Evolutionary conservation across 2,888 invertebrate species (phyloP), one percentile per base, ranked within the genome.

Genomic region (Zeuzera pyrina): DNA sequence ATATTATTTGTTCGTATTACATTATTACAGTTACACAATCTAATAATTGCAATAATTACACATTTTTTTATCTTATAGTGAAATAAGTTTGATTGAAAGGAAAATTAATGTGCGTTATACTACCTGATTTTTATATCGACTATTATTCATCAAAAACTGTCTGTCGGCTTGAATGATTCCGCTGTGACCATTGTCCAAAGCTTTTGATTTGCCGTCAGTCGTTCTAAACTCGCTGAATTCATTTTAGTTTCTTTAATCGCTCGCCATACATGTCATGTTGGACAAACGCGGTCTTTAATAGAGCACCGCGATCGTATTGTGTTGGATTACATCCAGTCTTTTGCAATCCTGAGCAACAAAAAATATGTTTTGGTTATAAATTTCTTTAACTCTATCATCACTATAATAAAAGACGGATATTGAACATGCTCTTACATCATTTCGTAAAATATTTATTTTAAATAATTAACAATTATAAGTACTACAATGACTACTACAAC

Each of bases 171-270:
- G 64, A 66, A 57, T 52, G 64, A 65, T 65, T 58, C 51, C 59
- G 58, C 70, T 19, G 61, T 79, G 81, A 83, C 81, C 81, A 79
- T 83, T 83, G 81, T 83, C 83, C 83, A 72, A 78, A 52, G 37
- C 76, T 67, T 81, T 81, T 76, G 81, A 81, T 81, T 71, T 70
- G 59, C 55, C 54, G 52, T 56, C 46, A 46, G 47, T 52, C 54
- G 54, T 52, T 57, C 35, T 35, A 30, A 29, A 55, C 49, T 54
- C 53, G 43, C 49, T 43, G 58, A 55, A 57, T 58, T 52, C n/a
- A 44, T 60, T 58, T 61, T 65, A 65, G 62, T 61, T 52, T 54
- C 42, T 53, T 48, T 47, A 46, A 45, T 39, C 45, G 42, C 41
- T 48, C 46, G 39, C 57, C 51, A 65, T 69, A 52, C 69, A 68